These are phyloP conservation scores for Agriopis aurantiaria DNA, from an alignment of 2,888 invertebrate genomes.

Conservation along the genomic window DNA sequence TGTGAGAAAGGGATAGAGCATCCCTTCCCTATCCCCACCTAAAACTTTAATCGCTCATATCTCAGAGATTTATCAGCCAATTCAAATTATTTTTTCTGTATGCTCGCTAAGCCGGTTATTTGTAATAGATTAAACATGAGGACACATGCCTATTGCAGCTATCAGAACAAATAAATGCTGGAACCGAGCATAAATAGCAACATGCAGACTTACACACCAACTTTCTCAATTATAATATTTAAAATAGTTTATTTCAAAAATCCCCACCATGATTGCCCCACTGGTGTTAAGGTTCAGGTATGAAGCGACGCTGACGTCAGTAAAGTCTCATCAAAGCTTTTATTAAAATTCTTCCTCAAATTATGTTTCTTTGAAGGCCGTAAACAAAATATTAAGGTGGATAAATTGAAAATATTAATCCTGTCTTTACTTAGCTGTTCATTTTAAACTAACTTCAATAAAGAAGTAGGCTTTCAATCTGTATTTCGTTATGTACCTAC, in stretches of 20 bases:
- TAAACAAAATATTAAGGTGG: slow-evolving; percentile 44
- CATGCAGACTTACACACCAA: background rate
- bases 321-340: slow-evolving; percentile 25
- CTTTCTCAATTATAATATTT: too few relatives aligned
- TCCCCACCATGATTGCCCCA: background rate
- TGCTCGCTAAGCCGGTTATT: too few relatives aligned
- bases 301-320: slow-evolving; percentile 24
- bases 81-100: too few relatives aligned
- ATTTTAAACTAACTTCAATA: slow-evolving; percentile 10
- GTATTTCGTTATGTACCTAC: too few relatives aligned
- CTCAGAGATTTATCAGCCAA: too few relatives aligned
- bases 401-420: slow-evolving; percentile 46
- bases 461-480: background rate
- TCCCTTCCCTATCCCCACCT: too few relatives aligned
- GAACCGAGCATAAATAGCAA: too few relatives aligned
- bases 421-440: slow-evolving; percentile 24
- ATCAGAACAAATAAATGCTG: too few relatives aligned
- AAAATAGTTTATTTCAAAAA: background rate
- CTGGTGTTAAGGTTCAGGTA: background rate
- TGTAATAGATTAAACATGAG: too few relatives aligned
- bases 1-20: too few relatives aligned
- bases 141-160: too few relatives aligned
- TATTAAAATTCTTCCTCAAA: slow-evolving; percentile 46
- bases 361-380: slow-evolving; percentile 39
- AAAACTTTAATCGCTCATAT: too few relatives aligned